Evolutionary conservation across 1,140 invertebrate species (phyloP), one percentile per base, ranked within the genome.

Genomic region (Achatina immaculata): DNA sequence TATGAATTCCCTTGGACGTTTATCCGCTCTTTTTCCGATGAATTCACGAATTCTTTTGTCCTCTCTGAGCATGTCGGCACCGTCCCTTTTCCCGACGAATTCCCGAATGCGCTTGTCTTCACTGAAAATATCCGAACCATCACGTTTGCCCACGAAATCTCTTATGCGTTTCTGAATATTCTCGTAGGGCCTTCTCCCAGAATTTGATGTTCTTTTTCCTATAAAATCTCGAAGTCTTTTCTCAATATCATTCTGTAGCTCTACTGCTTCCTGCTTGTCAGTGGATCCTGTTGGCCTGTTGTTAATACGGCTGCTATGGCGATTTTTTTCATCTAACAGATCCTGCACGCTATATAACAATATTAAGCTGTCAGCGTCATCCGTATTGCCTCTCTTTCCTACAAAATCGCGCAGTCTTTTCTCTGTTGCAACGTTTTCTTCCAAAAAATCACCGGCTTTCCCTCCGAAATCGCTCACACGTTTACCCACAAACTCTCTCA

Each of bases 11-110:
- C 62, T 14, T 19, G 62, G 62, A 19, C 71, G 40, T 21, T 73
- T 73, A 1, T 73, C 71, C 16, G n/a, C 43, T 3, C 71, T 3
- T 48, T 73, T 73, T 24, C 71, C 71, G 6, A 73, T n/a, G 28
- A 73, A 73, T 16, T 73, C 43, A 11, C 71, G 16, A 48, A 21
- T n/a, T 0, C 71, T 31, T 34, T 73, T 73, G 31, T 73, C 43
- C 1, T 73, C 43, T n/a, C n/a, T n/a, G 31, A 66, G 9, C 7
- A 14, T 28, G 14, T 28, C 14, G 62, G 19, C 19, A 66, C 14
- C 7, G 62, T 66, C 62, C 31, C 62, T 66, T 66, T 66, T 66
- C 62, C 62, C 62, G 31, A 66, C 62, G 31, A 66, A 66, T 7
- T 66, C 28, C 31, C 62, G 19, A 9, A 66, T 9, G 7, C 62